These are phyloP conservation scores for Percopsis omiscomaycus DNA, from an alignment of 2,797 vertebrate genomes.

Conservation along the genomic window DNA sequence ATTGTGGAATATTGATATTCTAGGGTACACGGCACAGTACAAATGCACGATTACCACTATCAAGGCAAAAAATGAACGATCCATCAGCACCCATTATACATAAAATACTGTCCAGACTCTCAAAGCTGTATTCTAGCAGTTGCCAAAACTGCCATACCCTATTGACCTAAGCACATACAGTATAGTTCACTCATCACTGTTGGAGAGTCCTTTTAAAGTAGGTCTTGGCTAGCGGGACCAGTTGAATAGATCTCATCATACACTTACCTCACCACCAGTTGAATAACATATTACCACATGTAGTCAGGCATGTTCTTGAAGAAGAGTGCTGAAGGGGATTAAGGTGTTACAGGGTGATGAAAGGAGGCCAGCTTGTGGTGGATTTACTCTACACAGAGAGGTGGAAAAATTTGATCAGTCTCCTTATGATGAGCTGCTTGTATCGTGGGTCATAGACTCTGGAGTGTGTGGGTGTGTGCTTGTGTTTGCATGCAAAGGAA, in stretches of 20 bases:
- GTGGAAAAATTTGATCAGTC: conserved; percentile 25
- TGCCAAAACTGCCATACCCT: conserved; percentile 11
- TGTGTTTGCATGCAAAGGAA: background rate
- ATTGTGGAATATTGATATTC: too few relatives aligned
- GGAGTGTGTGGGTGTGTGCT: background rate
- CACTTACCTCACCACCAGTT: conserved; percentile 37
- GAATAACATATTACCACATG: conserved; percentile 30
- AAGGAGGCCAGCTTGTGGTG: conserved; percentile 23
- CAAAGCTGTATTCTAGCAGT: conserved; percentile 10
- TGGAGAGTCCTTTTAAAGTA: conserved; percentile 22
- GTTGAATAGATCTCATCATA: conserved; percentile 18
- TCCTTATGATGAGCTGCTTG: conserved; percentile 21
- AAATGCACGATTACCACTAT: too few relatives aligned
- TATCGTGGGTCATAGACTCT: conserved; percentile 6
- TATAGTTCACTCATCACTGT: conserved; percentile 8
- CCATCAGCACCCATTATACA: too few relatives aligned
- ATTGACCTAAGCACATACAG: too few relatives aligned
- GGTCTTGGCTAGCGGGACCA: background rate
- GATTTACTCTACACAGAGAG: conserved; percentile 11
- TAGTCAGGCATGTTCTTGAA: conserved; percentile 38
- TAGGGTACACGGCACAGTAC: too few relatives aligned
- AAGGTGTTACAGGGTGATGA: conserved; percentile 25
- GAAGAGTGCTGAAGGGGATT: conserved; percentile 30
- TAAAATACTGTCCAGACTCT: conserved; percentile 1
- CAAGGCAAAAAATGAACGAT: too few relatives aligned